These are phyloP conservation scores for Parazoanthus darwini DNA, from an alignment of 92 coral and sea anemone species.

Conservation along the genomic window DNA sequence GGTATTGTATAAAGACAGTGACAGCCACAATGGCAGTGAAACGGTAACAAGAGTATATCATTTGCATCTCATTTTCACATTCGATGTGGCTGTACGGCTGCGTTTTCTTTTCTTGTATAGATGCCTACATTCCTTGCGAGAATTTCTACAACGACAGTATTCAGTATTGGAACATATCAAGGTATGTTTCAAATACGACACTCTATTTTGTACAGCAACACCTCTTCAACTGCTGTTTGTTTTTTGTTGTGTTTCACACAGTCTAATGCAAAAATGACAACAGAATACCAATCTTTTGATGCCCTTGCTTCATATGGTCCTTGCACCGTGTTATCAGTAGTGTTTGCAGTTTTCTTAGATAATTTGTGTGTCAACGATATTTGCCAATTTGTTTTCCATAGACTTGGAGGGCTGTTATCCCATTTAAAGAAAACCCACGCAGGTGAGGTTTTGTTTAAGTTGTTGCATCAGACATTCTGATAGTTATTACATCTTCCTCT, in stretches of 20 bases:
- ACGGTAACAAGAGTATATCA: too few relatives aligned
- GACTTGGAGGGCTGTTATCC: conserved; percentile 95
- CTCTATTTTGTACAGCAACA: neutral
- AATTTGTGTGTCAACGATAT: neutral
- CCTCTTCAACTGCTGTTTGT: neutral
- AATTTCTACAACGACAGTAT: conserved; percentile 82
- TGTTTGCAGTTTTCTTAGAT: neutral
- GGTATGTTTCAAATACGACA: conserved; percentile 49
- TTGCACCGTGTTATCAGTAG: too few relatives aligned
- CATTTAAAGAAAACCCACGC: conserved; percentile 82
- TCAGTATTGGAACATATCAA: conserved; percentile 92
- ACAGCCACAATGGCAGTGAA: neutral
- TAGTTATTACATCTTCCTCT: neutral
- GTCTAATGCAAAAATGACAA: too few relatives aligned
- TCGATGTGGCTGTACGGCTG: neutral
- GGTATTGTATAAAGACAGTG: neutral
- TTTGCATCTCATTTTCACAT: neutral
- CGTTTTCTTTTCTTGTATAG: conserved; percentile 42
- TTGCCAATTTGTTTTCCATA: conserved; percentile 23
- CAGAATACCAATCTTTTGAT: neutral
- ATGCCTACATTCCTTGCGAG: conserved; percentile 82
- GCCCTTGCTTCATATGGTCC: too few relatives aligned
- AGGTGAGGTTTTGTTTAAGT: conserved; percentile 51
- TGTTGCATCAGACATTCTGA: neutral
- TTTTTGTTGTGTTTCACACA: neutral